Base-by-base conservation (phyloP, 2,888 invertebrate species). In the Sphaeridia pumilis region DNA sequence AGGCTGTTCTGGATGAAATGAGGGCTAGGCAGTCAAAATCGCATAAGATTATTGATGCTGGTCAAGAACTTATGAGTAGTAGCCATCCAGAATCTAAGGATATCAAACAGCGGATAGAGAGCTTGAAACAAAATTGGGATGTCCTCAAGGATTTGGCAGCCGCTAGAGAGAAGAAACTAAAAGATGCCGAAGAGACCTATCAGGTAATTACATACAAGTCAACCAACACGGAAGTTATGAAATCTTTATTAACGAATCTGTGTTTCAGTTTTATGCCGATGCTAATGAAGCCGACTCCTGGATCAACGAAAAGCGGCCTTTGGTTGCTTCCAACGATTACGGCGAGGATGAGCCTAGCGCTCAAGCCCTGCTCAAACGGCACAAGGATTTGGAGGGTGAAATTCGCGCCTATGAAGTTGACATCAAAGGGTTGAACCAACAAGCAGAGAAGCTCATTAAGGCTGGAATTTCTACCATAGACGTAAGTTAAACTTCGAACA, bases 261-360 rank as follows among this genome's bases (percentile, higher is more conserved):
- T n/a, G n/a, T 12, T 49, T 44, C 69, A 82, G 79, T 94, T 93
- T 74, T 92, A 93, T 70, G 87, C 92, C 1, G 97, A 97, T 72
- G 93, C 94, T 0, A 94, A 97, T 72, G 97, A 97, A 69, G 87
- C 92, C 0, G 95, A 97, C 66, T 93, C 93, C 0, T 97, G 94
- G 93, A 81, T 95, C 74, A 87, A 88, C 64, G 97, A 97, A 71
- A 93, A 92, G 72, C 84, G 89, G 72, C 85, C 93, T 0, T 76
- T 98, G 35, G 87, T 93, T 14, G 80, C 82, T 12, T 88, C 89
- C 0, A 80, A 80, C 47, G 97, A 98, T 74, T 86, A 84, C 67
- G 97, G 97, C 1, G 81, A 81, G 17, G 94, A 94, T 73, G 93
- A 93, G 66, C 87, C 89, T 0, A 84, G 86, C 52, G 92, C 90